phyloP scores from a whole-genome alignment of 2,888 invertebrate species.

The Hyposoter dolosus region DNA sequence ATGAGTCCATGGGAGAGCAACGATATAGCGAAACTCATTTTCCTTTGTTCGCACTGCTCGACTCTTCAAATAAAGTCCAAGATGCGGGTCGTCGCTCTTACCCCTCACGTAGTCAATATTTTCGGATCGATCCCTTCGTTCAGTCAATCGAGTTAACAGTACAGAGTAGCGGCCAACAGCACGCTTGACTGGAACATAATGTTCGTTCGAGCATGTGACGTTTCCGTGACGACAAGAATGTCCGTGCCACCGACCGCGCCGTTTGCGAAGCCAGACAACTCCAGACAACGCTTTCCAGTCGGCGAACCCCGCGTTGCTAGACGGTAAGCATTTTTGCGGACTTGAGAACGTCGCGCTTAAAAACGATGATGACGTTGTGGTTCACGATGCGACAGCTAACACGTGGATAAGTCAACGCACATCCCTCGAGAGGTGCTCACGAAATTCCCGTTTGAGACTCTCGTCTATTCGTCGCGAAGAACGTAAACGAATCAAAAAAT shows the following conservation, averaged over 20 bases:
- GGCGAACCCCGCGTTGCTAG: neutral
- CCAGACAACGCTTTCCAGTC: neutral
- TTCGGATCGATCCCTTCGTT: neutral
- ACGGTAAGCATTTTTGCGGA: neutral
- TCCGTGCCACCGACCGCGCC: neutral
- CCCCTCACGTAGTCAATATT: neutral
- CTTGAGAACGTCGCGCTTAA: neutral
- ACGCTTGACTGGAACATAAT: conserved; percentile 16
- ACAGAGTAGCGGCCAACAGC: neutral
- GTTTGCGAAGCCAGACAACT: conserved; percentile 2
- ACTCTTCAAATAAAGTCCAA: neutral
- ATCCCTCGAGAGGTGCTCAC: neutral
- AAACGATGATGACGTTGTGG: neutral
- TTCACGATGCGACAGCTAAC: neutral
- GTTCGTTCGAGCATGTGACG: conserved; percentile 7
- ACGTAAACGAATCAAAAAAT: no score
- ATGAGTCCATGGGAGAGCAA: neutral
- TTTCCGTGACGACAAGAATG: neutral
- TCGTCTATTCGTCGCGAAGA: neutral
- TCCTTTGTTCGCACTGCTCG: neutral
- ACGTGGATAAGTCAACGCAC: neutral
- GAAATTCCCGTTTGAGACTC: neutral
- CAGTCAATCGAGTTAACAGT: conserved; percentile 5
- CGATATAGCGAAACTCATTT: neutral
- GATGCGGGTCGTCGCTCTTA: neutral